phyloP scores from a whole-genome alignment of 2,797 vertebrate genomes.

The Rhynchonycteris naso region DNA sequence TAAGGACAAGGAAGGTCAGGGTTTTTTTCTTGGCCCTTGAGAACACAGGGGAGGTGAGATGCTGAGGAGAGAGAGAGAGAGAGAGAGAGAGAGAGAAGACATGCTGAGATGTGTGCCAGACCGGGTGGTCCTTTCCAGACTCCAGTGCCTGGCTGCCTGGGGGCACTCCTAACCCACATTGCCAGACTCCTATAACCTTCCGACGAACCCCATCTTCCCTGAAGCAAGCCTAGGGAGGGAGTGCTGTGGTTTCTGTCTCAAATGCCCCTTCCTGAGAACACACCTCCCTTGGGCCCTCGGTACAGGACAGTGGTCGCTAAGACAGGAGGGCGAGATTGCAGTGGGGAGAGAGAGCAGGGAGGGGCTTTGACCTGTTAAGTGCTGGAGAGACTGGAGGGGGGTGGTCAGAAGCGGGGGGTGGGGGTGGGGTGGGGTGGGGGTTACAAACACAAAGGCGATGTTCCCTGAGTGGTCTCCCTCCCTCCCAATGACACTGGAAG shows the following conservation, averaged over 20 bases:
- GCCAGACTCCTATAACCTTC: background rate
- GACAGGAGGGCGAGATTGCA: background rate
- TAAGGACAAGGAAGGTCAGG: background rate
- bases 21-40: background rate
- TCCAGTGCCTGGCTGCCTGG: no score
- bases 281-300: background rate
- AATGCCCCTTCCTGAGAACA: background rate
- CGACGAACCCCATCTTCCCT: background rate
- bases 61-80: no score
- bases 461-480: no score
- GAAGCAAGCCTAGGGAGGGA: background rate
- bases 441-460: no score
- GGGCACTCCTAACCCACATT: background rate
- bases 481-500: background rate
- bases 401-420: background rate
- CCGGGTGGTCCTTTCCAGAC: background rate
- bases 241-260: background rate
- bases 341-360: background rate
- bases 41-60: background rate
- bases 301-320: background rate
- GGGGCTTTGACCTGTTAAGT: fast-evolving
- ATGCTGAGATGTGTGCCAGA: background rate
- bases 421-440: no score
- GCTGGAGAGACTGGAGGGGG: background rate
- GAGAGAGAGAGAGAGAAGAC: background rate